These are phyloP conservation scores for Hemicentrotus pulcherrimus DNA, from an alignment of 35 echinoderm and acorn worm species.

Conservation along the genomic window DNA sequence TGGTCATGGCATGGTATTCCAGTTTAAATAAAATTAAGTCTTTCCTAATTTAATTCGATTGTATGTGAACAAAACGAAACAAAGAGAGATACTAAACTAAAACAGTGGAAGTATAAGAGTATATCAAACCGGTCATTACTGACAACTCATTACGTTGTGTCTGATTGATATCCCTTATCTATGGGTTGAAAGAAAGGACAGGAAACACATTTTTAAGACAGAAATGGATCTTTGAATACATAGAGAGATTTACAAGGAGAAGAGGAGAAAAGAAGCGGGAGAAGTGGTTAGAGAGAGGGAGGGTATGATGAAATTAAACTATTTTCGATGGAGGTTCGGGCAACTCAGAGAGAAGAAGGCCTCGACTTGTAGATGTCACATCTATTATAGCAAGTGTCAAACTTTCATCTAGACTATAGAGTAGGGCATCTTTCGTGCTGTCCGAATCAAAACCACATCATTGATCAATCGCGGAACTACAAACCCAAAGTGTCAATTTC, in stretches of 20 bases:
- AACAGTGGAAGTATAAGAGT: too few species aligned
- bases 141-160: neutral
- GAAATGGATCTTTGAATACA: neutral
- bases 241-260: neutral
- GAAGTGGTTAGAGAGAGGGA: neutral
- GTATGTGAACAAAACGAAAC: too few species aligned
- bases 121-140: too few species aligned
- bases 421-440: neutral
- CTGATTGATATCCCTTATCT: neutral
- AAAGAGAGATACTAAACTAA: too few species aligned
- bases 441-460: conserved; percentile 27
- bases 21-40: too few species aligned
- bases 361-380: neutral
- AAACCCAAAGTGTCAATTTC: conserved; percentile 37
- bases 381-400: neutral
- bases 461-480: conserved; percentile 14
- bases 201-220: neutral
- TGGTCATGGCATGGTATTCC: too few species aligned
- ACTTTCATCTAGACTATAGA: neutral
- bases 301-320: neutral
- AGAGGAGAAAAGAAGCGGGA: neutral
- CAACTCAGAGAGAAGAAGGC: neutral
- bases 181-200: neutral
- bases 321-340: neutral
- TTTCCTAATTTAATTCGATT: too few species aligned